Evolutionary conservation across 1,140 invertebrate species (phyloP), one percentile per base, ranked within the genome.

Genomic region (Chrysopa pallens): DNA sequence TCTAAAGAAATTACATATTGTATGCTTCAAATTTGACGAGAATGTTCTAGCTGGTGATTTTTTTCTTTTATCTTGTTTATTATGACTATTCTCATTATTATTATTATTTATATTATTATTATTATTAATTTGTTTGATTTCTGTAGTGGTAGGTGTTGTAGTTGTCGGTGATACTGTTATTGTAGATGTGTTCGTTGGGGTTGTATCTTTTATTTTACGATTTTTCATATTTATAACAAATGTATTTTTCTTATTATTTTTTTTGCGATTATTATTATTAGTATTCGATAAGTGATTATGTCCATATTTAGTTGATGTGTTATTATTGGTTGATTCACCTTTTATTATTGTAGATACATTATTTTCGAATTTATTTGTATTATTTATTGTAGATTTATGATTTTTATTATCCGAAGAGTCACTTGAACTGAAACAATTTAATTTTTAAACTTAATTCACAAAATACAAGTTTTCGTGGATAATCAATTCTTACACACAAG

Each of bases 1-100:
- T 49, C 78, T 72, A 57, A 85, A 85, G 52, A 87, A 74, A 62
- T 81, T 84, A 60, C 81, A 85, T 46, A 87, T 69, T n/a, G 80
- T 83, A 55, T 85, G 80, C 57, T 85, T 85, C n/a, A 86, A 69
- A 60, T 78, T 80, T 36, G 78, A 62, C 1, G 75, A 77, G 50
- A 78, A 70, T 50, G 76, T 72, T 33, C 62, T 62, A 50, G 69
- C 56, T 50, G 73, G 56, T 8, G 69, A 67, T 55, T 76, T 78
- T 48, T 76, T 76, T 40, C 66, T 62, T 42, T 74, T 74, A 14
- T 70, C 64, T 38, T 64, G 63, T 43, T 68, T 71, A 8, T 56
- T 55, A 9, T 67, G 50, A 33, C 48, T n/a, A 46, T 49, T 42
- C 48, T 66, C 64, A n/a, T 62, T 60, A 29, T 60, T 63, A 29